Conservation (phyloP, 2,888 invertebrate species). For the Beris morrisii region DNA sequence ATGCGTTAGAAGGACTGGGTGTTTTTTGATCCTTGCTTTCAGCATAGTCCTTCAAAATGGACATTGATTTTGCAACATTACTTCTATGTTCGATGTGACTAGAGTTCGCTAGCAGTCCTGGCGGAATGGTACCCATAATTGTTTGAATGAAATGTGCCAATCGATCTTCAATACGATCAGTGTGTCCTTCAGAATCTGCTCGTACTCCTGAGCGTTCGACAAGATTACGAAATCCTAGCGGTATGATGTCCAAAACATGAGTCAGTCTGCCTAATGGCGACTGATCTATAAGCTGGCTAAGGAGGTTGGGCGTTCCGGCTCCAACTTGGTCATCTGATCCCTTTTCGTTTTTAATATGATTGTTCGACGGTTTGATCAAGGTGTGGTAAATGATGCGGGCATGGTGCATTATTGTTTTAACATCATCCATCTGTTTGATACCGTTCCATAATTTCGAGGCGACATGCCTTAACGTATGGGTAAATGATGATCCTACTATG, state of each 20-base stretch:
- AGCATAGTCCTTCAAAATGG: not conserved
- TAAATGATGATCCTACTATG: slow-evolving; percentile 9
- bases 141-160: no score
- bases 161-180: no score
- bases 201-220: not conserved
- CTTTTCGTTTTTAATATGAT: not conserved
- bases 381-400: slow-evolving; percentile 8
- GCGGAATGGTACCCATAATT: no score
- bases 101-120: no score
- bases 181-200: no score
- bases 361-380: not conserved
- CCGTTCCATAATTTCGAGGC: slow-evolving; percentile 15
- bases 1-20: no score
- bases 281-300: no score
- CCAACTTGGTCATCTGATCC: not conserved
- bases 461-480: slow-evolving; percentile 10
- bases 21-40: not conserved
- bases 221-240: slow-evolving; percentile 10
- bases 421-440: slow-evolving; percentile 11
- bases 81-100: no score
- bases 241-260: slow-evolving; percentile 1
- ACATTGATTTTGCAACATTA: not conserved
- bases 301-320: not conserved
- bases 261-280: not conserved
- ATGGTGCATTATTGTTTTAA: slow-evolving; percentile 16